Evolutionary conservation across 2,797 vertebrate genomes (phyloP), one percentile per base, ranked within the genome.

Genomic region (Nyctalus aviator): DNA sequence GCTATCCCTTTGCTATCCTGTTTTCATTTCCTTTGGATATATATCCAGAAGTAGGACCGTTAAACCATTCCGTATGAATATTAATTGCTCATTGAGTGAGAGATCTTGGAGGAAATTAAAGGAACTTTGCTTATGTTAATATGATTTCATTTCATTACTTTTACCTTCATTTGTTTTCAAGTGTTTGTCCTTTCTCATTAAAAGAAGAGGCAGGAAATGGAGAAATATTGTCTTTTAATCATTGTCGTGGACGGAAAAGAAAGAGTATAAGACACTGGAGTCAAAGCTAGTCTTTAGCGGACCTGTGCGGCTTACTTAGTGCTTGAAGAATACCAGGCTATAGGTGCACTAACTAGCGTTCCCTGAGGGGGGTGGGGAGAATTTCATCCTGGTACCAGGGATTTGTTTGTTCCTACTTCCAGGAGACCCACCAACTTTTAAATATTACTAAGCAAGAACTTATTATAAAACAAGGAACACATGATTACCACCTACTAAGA

Each of bases 141-240:
- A 50, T 50, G 50, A 50, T 50, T 50, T 50, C 2, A 17, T 50
- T 50, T 50, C 17, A 50, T 50, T 50, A 50, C 50, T 50, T 50
- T 50, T 50, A 5, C 50, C 50, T 50, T 50, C 17, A 50, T 81
- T 82, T 55, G 77, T 73, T 82, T 83, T 97, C 75, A 95, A 98
- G 96, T 97, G 92, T 98, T 98, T 98, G 97, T 97, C 96, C 97
- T 97, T 97, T 96, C 89, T 98, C 64, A 94, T 97, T 96, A 96
- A 93, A 83, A 84, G 84, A 77, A 91, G 72, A 96, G 66, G 7
- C 88, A 57, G 23, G 55, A 97, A 97, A 97, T 90, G 69, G 50
- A 95, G 91, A 97, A 97, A 97, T 79, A 92, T 11, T 37, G 96
- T 88, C 90, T 98, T 97, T 71, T 35, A 96, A 97, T 93, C 87